These are phyloP conservation scores for Aquatica leii DNA, from an alignment of 2,888 invertebrate genomes.

Conservation along the genomic window DNA sequence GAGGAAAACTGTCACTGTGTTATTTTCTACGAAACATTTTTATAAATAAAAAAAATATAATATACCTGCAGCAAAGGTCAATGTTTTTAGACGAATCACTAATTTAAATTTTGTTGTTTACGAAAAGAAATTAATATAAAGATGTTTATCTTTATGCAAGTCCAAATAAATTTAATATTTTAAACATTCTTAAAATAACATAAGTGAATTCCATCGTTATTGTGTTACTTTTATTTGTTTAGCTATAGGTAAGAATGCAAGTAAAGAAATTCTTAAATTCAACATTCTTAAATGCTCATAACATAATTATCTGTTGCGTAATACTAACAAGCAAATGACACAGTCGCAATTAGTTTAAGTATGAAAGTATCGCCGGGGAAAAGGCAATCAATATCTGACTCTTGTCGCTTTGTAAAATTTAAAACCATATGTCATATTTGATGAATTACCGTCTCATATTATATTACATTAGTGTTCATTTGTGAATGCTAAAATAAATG, in stretches of 20 bases:
- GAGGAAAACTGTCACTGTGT: too few relatives aligned
- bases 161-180: conserved; percentile 1
- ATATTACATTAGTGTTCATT: conserved; percentile 40
- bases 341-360: too few relatives aligned
- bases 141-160: conserved; percentile 1
- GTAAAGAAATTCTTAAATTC: too few relatives aligned
- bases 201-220: conserved; percentile 3
- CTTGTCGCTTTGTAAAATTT: conserved; percentile 27
- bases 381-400: conserved; percentile 29
- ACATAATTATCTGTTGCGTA: too few relatives aligned
- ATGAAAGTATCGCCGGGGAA: neutral
- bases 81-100: conserved; percentile 8
- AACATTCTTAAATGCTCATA: too few relatives aligned
- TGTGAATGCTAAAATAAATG: conserved; percentile 39
- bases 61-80: too few relatives aligned
- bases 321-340: too few relatives aligned
- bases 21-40: too few relatives aligned
- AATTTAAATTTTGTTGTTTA: conserved; percentile 2
- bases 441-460: conserved; percentile 39
- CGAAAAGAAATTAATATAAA: conserved; percentile 4
- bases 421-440: conserved; percentile 36
- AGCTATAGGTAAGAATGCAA: neutral
- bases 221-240: conserved; percentile 8
- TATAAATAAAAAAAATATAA: too few relatives aligned
- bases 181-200: conserved; percentile 8